A percentile compares a stretch with the other conserved stretches of the same genome.
Evolutionary conservation across 2,797 vertebrate species (phyloP).

Genomic region (Melanotaenia parkinsoni): DNA sequence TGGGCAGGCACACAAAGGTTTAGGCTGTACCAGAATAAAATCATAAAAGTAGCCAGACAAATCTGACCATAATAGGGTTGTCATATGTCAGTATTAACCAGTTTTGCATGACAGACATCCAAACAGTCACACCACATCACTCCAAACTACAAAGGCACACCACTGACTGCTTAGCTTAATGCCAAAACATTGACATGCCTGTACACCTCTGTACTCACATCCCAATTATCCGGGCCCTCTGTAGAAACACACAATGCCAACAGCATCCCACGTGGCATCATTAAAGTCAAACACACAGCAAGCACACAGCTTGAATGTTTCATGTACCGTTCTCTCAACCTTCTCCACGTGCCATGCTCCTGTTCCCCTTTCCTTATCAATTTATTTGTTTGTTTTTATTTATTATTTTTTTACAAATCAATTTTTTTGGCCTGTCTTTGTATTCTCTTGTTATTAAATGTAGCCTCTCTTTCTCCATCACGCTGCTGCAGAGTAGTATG

Average conservation of each 20-base stretch:
- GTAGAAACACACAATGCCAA: slow-evolving; percentile 68
- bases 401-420: slow-evolving; percentile 24
- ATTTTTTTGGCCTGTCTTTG: slow-evolving; percentile 28
- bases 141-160: slow-evolving; percentile 35
- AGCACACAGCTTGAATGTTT: slow-evolving; percentile 76
- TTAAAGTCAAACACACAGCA: slow-evolving; percentile 81
- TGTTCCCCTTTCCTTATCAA: slow-evolving; percentile 28
- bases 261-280: slow-evolving; percentile 79
- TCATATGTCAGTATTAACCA: slow-evolving; percentile 48
- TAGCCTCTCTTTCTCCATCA: slow-evolving; percentile 39
- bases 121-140: slow-evolving; percentile 34
- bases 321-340: slow-evolving; percentile 44
- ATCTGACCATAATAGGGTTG: slow-evolving; percentile 31
- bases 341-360: slow-evolving; percentile 39
- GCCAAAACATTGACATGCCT: slow-evolving; percentile 60
- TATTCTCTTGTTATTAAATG: slow-evolving; percentile 39
- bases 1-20: slow-evolving; percentile 38
- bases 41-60: slow-evolving; percentile 21
- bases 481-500: slow-evolving; percentile 32
- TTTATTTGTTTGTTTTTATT: slow-evolving; percentile 16
- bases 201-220: slow-evolving; percentile 66
- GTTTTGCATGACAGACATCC: slow-evolving; percentile 44
- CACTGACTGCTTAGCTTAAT: slow-evolving; percentile 55
- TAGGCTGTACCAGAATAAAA: slow-evolving; percentile 15
- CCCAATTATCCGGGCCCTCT: slow-evolving; percentile 72